Conservation (phyloP, 2,797 vertebrate species). For the Manis crassicaudata region DNA sequence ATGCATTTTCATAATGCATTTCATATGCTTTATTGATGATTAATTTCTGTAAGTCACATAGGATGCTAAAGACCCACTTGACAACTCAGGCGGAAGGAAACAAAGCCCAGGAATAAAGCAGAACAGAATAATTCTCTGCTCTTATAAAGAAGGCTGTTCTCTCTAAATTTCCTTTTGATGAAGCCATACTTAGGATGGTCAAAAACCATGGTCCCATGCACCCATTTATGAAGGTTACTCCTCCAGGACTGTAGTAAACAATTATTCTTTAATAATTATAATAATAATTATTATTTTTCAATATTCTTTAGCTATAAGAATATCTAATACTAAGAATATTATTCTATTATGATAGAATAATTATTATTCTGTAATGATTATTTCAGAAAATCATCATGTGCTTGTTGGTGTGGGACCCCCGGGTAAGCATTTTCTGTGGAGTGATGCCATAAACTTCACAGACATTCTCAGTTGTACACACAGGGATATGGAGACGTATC, state of each 20-base stretch:
- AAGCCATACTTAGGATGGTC: conserved; percentile 83
- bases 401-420: rapidly evolving
- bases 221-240: conserved; percentile 76
- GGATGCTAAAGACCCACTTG: conserved; percentile 36
- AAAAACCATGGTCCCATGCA: conserved; percentile 74
- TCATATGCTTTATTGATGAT: neutral
- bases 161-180: conserved; percentile 83
- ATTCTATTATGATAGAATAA: too few relatives aligned
- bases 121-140: conserved; percentile 84
- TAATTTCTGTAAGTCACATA: neutral
- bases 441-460: rapidly evolving
- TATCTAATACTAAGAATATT: too few relatives aligned
- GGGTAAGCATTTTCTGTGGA: rapidly evolving
- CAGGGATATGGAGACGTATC: rapidly evolving
- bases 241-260: rapidly evolving
- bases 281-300: too few relatives aligned
- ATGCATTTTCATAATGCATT: neutral
- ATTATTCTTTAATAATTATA: neutral
- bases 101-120: conserved; percentile 77
- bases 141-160: conserved; percentile 72
- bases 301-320: too few relatives aligned
- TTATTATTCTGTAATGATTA: too few relatives aligned
- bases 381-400: neutral
- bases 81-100: conserved; percentile 67
- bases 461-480: rapidly evolving